Conservation (phyloP, 2,797 vertebrate genomes). For the Rhinophrynus dorsalis region DNA sequence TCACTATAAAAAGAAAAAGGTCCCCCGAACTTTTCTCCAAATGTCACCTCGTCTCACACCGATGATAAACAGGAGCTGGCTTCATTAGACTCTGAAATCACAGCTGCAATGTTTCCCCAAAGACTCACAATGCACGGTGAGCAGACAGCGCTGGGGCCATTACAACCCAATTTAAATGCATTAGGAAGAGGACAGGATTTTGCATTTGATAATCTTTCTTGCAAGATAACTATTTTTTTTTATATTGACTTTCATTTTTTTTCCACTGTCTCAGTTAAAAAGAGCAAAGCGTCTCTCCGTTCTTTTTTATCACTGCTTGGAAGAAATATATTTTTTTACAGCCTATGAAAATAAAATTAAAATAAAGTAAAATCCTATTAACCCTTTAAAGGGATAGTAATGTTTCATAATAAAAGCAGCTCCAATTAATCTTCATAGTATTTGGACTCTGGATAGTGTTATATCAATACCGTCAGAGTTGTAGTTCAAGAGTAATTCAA, state of each 20-base stretch:
- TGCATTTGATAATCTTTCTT: conserved; percentile 22
- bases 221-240: not conserved
- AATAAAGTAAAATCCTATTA: no score
- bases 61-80: not conserved
- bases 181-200: conserved; percentile 15
- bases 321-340: conserved; percentile 8
- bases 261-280: conserved; percentile 4
- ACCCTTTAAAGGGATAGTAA: no score
- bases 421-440: no score
- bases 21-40: not conserved
- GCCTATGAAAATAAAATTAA: no score
- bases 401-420: no score
- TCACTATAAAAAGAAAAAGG: not conserved
- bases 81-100: conserved; percentile 7
- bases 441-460: no score
- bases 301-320: conserved; percentile 1
- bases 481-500: no score
- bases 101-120: not conserved
- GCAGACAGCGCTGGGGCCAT: not conserved
- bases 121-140: not conserved
- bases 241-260: conserved; percentile 9
- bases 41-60: conserved; percentile 4
- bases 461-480: no score
- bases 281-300: no score
- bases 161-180: conserved; percentile 36